These are phyloP conservation scores for Phylloscopus whistleri DNA, from an alignment of 2,113 vertebrate genomes.

Conservation along the genomic window DNA sequence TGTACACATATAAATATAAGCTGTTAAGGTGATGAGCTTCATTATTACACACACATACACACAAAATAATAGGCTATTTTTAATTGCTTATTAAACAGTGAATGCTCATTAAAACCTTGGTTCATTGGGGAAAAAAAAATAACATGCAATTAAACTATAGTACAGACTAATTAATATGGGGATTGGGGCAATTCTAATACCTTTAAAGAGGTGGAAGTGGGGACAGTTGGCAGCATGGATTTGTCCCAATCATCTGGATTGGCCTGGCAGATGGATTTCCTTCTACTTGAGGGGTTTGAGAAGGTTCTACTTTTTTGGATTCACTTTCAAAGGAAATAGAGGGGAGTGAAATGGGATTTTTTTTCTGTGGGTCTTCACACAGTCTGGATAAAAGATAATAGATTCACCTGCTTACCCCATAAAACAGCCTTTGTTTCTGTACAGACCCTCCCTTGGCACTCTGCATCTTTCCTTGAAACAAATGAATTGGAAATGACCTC, in stretches of 20 bases:
- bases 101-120: slow-evolving; percentile 17
- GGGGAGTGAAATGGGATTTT: neutral
- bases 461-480: neutral
- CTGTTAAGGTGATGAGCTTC: neutral
- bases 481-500: neutral
- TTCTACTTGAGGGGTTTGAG: neutral
- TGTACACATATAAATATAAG: neutral
- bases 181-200: neutral
- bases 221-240: neutral
- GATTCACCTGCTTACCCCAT: neutral
- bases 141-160: neutral
- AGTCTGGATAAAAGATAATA: neutral
- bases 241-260: neutral
- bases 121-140: neutral
- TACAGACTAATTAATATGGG: slow-evolving; percentile 57
- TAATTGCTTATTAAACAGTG: slow-evolving; percentile 1
- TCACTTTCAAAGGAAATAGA: neutral
- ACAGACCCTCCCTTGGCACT: neutral
- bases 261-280: neutral
- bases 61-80: neutral
- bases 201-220: neutral
- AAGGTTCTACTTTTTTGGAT: neutral
- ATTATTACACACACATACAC: neutral
- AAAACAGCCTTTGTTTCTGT: neutral
- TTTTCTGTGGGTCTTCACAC: neutral